These are phyloP conservation scores for Puntigrus tetrazona DNA, from an alignment of 2,113 vertebrate species.

Conservation along the genomic window DNA sequence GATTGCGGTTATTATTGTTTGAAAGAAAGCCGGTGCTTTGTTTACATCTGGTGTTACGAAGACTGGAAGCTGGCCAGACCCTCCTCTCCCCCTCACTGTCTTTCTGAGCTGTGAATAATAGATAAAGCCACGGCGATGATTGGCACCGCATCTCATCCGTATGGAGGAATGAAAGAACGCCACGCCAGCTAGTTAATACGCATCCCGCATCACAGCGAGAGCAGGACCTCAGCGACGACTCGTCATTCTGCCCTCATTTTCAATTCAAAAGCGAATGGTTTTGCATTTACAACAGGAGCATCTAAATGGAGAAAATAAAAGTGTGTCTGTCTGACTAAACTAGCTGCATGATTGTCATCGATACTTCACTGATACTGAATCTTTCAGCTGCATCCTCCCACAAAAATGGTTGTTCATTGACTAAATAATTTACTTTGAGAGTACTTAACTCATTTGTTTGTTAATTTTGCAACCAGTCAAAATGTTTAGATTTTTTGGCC, in stretches of 20 bases:
- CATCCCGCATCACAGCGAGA: not conserved
- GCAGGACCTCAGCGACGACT: not conserved
- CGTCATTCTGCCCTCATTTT: slow-evolving; percentile 16
- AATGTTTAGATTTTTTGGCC: too few species aligned
- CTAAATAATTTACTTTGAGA: not conserved
- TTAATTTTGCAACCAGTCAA: too few species aligned
- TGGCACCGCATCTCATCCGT: slow-evolving; percentile 12
- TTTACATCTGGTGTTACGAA: slow-evolving; percentile 39
- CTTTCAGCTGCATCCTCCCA: not conserved
- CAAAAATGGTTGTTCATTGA: too few species aligned
- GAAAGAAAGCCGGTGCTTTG: slow-evolving; percentile 45
- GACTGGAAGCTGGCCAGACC: slow-evolving; percentile 27
- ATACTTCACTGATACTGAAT: not conserved
- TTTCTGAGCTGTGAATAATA: slow-evolving; percentile 40
- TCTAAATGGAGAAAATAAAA: slow-evolving; percentile 8
- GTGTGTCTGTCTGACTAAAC: not conserved
- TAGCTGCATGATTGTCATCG: not conserved
- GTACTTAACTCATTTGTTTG: not conserved
- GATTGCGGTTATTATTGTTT: slow-evolving; percentile 41
- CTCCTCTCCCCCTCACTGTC: slow-evolving; percentile 31
- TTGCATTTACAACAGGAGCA: slow-evolving; percentile 1
- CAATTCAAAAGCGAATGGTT: not conserved
- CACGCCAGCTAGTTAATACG: slow-evolving; percentile 21
- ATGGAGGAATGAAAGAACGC: not conserved
- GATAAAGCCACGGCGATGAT: not conserved